These are phyloP conservation scores for Corynorhinus townsendii DNA, from an alignment of 2,113 vertebrate species.

Conservation along the genomic window DNA sequence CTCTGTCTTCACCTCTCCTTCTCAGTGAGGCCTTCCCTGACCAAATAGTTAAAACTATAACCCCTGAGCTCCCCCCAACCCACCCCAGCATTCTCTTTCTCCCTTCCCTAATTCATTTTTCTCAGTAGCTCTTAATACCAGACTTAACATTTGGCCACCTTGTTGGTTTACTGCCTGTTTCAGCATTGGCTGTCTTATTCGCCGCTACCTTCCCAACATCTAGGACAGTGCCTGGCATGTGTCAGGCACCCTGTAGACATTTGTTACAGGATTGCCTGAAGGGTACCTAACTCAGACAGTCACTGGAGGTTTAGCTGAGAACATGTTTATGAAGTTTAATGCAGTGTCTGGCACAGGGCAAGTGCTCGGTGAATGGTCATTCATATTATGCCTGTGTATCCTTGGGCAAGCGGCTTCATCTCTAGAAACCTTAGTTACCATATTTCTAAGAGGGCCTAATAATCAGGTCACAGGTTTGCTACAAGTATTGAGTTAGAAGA, in stretches of 20 bases:
- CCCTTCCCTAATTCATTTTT: neutral
- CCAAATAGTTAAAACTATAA: neutral
- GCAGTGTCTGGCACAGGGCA: neutral
- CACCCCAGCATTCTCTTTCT: neutral
- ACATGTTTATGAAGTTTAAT: neutral
- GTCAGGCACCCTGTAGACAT: neutral
- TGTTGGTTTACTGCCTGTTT: neutral
- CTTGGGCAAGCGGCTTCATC: neutral
- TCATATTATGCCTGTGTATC: neutral
- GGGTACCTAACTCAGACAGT: neutral
- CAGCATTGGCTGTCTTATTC: rapidly evolving
- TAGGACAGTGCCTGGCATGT: neutral
- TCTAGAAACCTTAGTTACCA: neutral
- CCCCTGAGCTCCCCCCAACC: rapidly evolving
- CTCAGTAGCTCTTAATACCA: neutral
- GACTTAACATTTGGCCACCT: too few relatives aligned
- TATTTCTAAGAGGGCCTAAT: neutral
- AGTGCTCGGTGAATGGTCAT: neutral
- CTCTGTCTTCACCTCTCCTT: neutral
- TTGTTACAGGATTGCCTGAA: neutral
- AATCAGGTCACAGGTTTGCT: neutral
- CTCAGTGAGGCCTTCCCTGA: too few relatives aligned
- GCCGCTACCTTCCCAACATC: neutral
- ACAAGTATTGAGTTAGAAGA: neutral
- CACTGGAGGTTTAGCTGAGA: neutral